These are phyloP conservation scores for Anthopleura sola DNA, from an alignment of 64 coral and sea anemone genomes.

Conservation along the genomic window DNA sequence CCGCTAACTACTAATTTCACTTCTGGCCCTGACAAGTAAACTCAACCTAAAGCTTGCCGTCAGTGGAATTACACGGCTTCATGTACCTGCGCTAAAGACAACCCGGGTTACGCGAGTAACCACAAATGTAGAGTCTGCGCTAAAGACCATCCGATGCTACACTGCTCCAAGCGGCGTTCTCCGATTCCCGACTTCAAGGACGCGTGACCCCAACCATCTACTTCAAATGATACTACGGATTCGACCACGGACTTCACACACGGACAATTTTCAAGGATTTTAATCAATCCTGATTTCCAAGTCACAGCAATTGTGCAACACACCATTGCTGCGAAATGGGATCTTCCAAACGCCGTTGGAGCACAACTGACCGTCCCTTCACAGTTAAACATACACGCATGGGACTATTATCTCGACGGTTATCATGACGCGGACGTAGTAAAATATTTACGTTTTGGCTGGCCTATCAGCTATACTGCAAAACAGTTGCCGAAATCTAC, in stretches of 20 bases:
- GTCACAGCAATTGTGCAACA: background rate
- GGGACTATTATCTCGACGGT: background rate
- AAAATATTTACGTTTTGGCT: slow-evolving; percentile 3
- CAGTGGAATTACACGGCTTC: too few relatives aligned
- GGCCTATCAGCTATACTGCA: slow-evolving; percentile 19
- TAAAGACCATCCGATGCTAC: slow-evolving; percentile 2
- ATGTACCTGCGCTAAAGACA: too few relatives aligned
- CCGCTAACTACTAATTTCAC: background rate
- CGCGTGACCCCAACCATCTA: too few relatives aligned
- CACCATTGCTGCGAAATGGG: background rate
- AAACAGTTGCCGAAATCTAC: background rate
- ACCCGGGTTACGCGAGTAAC: too few relatives aligned
- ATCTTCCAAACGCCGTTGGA: slow-evolving; percentile 10
- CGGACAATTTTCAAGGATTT: too few relatives aligned
- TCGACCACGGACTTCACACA: too few relatives aligned
- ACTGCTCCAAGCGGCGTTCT: background rate
- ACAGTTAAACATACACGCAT: background rate
- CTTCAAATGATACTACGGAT: too few relatives aligned
- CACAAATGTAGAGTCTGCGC: background rate
- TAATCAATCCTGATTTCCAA: too few relatives aligned
- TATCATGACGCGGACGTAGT: background rate
- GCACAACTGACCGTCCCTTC: background rate
- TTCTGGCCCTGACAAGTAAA: too few relatives aligned
- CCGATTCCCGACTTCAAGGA: background rate
- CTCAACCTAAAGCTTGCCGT: too few relatives aligned